A percentile compares a stretch with the other conserved stretches of the same genome.
Conservation (phyloP, 2,888 invertebrate genomes). For the Parnassius glacialis region DNA sequence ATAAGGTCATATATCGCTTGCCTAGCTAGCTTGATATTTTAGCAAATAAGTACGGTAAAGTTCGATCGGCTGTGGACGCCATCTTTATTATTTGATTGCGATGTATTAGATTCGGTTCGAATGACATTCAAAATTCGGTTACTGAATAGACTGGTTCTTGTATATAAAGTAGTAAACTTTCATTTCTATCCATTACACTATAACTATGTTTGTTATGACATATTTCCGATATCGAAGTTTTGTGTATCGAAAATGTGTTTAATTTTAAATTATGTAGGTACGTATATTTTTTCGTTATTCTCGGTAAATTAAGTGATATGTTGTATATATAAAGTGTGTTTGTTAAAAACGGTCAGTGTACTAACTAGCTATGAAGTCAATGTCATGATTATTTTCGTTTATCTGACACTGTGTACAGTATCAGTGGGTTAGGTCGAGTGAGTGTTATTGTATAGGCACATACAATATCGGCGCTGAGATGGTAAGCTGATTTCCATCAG, state of each 20-base stretch:
- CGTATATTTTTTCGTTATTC: too few relatives aligned
- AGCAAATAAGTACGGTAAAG: conserved; percentile 41
- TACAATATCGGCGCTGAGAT: too few relatives aligned
- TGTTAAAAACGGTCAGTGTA: too few relatives aligned
- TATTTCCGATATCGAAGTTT: conserved; percentile 4
- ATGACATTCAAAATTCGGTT: conserved; percentile 55
- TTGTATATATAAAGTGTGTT: too few relatives aligned
- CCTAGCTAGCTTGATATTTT: conserved; percentile 29
- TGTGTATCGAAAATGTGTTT: neutral
- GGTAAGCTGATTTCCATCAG: too few relatives aligned
- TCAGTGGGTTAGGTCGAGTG: too few relatives aligned
- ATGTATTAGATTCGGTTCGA: conserved; percentile 58
- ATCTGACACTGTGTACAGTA: too few relatives aligned
- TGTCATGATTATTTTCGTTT: too few relatives aligned
- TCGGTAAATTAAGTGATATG: too few relatives aligned
- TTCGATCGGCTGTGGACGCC: conserved; percentile 48
- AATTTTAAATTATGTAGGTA: too few relatives aligned
- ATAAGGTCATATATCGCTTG: conserved; percentile 35
- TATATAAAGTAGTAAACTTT: conserved; percentile 22
- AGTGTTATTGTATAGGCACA: too few relatives aligned
- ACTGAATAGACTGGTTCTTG: conserved; percentile 27
- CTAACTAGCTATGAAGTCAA: too few relatives aligned
- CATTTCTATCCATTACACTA: conserved; percentile 20
- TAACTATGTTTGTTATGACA: conserved; percentile 24
- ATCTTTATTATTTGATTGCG: conserved; percentile 69